Evolutionary conservation across 2,888 invertebrate genomes (phyloP).

Genomic region (Andrena chrysosceles): DNA sequence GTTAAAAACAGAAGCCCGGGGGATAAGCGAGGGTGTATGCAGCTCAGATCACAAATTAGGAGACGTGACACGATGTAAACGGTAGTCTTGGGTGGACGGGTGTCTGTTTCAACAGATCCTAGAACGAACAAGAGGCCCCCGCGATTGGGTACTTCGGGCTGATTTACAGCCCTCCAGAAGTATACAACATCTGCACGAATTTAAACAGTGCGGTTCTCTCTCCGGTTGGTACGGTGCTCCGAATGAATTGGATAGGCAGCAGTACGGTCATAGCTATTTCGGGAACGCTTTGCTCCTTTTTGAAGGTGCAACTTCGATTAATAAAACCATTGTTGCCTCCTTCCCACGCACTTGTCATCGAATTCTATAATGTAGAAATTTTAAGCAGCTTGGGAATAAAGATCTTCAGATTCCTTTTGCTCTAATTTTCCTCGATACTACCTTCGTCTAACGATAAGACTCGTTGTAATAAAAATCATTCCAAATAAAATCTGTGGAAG

Average conservation of each 20-base stretch:
- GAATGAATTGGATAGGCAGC: conserved; percentile 61
- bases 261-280: conserved; percentile 68
- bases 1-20: background rate
- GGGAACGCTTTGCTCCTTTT: conserved; percentile 38
- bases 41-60: conserved; percentile 52
- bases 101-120: conserved; percentile 73
- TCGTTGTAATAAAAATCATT: too few relatives aligned
- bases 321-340: conserved; percentile 3
- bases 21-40: background rate
- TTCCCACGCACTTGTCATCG: background rate
- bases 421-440: too few relatives aligned
- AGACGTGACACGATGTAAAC: conserved; percentile 46
- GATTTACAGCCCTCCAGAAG: conserved; percentile 77
- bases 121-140: conserved; percentile 58
- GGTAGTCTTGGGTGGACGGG: conserved; percentile 42
- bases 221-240: conserved; percentile 63
- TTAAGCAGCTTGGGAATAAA: background rate
- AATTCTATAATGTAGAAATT: background rate
- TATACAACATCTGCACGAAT: conserved; percentile 79
- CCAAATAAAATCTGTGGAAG: background rate
- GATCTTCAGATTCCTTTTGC: background rate
- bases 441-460: too few relatives aligned
- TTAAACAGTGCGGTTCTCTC: conserved; percentile 77
- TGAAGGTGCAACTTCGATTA: conserved; percentile 43
- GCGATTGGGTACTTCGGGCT: conserved; percentile 76